These are phyloP conservation scores for Galeopterus variegatus DNA, from an alignment of 2,113 vertebrate genomes.

Conservation along the genomic window DNA sequence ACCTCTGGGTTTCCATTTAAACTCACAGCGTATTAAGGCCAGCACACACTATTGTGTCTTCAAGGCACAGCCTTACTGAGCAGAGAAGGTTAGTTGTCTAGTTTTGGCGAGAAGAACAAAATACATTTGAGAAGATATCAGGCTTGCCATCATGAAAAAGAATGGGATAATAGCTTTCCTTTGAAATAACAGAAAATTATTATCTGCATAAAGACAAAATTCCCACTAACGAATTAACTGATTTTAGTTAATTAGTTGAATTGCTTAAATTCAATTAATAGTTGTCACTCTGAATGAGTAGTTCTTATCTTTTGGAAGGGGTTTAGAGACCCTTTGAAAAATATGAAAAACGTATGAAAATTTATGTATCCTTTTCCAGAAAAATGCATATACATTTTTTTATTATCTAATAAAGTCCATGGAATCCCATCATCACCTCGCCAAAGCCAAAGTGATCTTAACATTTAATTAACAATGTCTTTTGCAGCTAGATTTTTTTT, in stretches of 20 bases:
- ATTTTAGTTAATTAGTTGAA: constrained; percentile 65
- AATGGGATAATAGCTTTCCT: constrained; percentile 1
- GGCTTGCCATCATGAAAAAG: neutral
- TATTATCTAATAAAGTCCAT: neutral
- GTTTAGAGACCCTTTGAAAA: constrained; percentile 7
- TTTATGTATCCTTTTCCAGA: neutral
- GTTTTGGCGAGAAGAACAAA: neutral
- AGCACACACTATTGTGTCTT: neutral
- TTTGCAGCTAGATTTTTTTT: neutral
- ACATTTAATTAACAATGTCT: neutral
- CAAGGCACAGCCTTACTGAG: neutral
- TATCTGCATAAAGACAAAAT: constrained; percentile 50
- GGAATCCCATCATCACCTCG: neutral
- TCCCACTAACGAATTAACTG: constrained; percentile 55
- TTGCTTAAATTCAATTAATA: constrained; percentile 40
- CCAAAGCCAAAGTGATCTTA: neutral
- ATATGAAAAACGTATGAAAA: constrained; percentile 47
- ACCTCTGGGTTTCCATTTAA: neutral
- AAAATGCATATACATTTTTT: neutral
- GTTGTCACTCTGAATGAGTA: constrained; percentile 8
- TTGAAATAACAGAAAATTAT: constrained; percentile 36
- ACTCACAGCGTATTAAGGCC: neutral
- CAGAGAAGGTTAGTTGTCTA: neutral
- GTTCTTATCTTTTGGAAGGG: constrained; percentile 49
- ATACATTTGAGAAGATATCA: neutral